These are phyloP conservation scores for Eupelmus urozonus DNA, from an alignment of 2,888 invertebrate genomes.

Conservation along the genomic window DNA sequence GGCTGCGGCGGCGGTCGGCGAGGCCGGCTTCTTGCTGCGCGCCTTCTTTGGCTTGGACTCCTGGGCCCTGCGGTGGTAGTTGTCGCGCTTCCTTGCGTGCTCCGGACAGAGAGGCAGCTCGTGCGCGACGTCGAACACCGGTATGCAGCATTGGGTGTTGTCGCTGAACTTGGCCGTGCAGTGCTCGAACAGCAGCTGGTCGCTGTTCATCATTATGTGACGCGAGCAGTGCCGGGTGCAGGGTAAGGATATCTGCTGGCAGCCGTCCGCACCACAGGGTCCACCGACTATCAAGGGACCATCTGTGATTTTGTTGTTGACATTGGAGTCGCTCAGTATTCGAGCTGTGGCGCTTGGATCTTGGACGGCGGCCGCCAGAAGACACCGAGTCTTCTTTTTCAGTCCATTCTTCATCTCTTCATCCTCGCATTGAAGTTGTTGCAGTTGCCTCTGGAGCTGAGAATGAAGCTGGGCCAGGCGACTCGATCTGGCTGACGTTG, in stretches of 20 bases:
- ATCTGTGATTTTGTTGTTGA: slow-evolving; percentile 64
- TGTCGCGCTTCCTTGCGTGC: slow-evolving; percentile 91
- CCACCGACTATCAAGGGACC: slow-evolving; percentile 72
- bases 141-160: slow-evolving; percentile 87
- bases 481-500: slow-evolving; percentile 70
- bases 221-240: slow-evolving; percentile 89
- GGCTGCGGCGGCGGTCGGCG: slow-evolving; percentile 77
- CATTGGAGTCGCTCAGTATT: slow-evolving; percentile 62
- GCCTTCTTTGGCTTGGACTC: slow-evolving; percentile 87
- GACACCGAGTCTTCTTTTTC: slow-evolving; percentile 68
- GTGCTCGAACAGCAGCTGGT: slow-evolving; percentile 89
- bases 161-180: slow-evolving; percentile 90
- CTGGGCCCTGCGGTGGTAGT: slow-evolving; percentile 87
- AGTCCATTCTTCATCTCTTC: slow-evolving; percentile 68
- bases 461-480: slow-evolving; percentile 73
- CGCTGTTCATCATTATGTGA: slow-evolving; percentile 91
- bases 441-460: slow-evolving; percentile 78
- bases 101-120: slow-evolving; percentile 91
- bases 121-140: slow-evolving; percentile 87
- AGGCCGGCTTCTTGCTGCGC: slow-evolving; percentile 81
- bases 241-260: slow-evolving; percentile 81
- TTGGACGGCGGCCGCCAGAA: slow-evolving; percentile 67
- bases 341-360: slow-evolving; percentile 70
- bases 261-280: slow-evolving; percentile 72
- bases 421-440: slow-evolving; percentile 76